Percentiles rank a stretch among this genome's conserved stretches.
Conservation (phyloP, 1,140 invertebrate genomes). For the Euborellia annulipes region DNA sequence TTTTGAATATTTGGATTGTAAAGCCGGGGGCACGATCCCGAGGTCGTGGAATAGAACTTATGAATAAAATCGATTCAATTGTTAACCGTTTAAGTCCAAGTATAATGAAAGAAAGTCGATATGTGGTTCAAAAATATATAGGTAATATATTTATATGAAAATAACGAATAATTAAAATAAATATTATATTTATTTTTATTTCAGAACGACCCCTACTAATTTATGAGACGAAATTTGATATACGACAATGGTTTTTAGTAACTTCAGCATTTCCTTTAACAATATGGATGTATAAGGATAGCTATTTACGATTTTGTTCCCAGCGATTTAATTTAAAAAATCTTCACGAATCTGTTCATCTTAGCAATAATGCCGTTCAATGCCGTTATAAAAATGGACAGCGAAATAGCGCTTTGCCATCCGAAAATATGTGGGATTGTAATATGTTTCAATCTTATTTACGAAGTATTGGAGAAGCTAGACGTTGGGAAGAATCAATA, state of each 20-base stretch:
- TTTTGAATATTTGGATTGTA: slow-evolving; percentile 83
- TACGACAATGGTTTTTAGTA: slow-evolving; percentile 83
- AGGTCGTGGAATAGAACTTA: slow-evolving; percentile 73
- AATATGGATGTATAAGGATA: slow-evolving; percentile 85
- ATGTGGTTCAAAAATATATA: slow-evolving; percentile 91
- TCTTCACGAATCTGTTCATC: slow-evolving; percentile 82
- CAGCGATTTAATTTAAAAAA: slow-evolving; percentile 78
- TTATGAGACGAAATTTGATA: slow-evolving; percentile 86
- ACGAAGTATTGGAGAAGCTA: slow-evolving; percentile 41
- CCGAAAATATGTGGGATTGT: slow-evolving; percentile 75
- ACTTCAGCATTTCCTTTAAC: slow-evolving; percentile 78
- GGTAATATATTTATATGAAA: slow-evolving; percentile 35
- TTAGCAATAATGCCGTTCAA: slow-evolving; percentile 89
- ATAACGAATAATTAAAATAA: too few relatives aligned
- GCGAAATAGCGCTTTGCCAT: slow-evolving; percentile 55
- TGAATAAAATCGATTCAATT: slow-evolving; percentile 76
- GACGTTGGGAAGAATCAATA: slow-evolving; percentile 63
- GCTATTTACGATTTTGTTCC: slow-evolving; percentile 84
- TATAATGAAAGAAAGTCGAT: slow-evolving; percentile 51
- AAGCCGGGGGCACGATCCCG: slow-evolving; percentile 89
- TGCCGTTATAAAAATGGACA: slow-evolving; percentile 73
- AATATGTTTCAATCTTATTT: slow-evolving; percentile 57
- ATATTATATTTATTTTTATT: slow-evolving; percentile 19
- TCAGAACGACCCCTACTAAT: slow-evolving; percentile 69
- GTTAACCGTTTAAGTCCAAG: slow-evolving; percentile 47